A percentile compares a stretch with the other conserved stretches of the same genome.
phyloP scores from a whole-genome alignment of 2,888 invertebrate genomes.

The Phyllotreta cruciferae region DNA sequence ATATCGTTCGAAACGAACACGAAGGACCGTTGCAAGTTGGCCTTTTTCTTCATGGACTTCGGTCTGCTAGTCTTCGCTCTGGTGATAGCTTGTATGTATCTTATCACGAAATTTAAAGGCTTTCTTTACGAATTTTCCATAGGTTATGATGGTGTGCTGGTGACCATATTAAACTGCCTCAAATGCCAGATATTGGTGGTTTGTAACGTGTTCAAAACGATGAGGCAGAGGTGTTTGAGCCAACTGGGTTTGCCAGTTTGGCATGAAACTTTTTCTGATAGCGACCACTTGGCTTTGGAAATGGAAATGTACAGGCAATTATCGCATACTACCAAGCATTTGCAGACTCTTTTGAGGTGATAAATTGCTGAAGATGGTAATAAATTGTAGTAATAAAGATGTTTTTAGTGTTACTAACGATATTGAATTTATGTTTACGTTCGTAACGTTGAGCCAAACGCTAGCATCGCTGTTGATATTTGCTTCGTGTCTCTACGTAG shows the following conservation, averaged over 20 bases:
- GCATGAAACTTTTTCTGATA: slow-evolving; percentile 34
- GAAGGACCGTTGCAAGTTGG: slow-evolving; percentile 35
- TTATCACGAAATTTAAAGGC: neutral
- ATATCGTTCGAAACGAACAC: slow-evolving; percentile 39
- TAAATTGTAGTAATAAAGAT: neutral
- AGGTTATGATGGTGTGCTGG: slow-evolving; percentile 44
- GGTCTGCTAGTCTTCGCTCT: slow-evolving; percentile 37
- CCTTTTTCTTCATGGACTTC: slow-evolving; percentile 41
- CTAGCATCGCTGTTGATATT: slow-evolving; percentile 47
- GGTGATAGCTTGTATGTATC: slow-evolving; percentile 41
- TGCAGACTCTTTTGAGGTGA: slow-evolving; percentile 45
- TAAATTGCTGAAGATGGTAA: neutral
- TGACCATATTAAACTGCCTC: slow-evolving; percentile 42
- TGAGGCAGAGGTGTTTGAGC: slow-evolving; percentile 40
- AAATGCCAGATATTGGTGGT: slow-evolving; percentile 45
- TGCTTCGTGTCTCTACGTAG: slow-evolving; percentile 47
- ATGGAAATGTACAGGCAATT: slow-evolving; percentile 44
- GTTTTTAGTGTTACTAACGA: slow-evolving; percentile 43
- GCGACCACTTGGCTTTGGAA: slow-evolving; percentile 38
- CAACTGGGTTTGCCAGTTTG: slow-evolving; percentile 33
- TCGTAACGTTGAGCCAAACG: slow-evolving; percentile 46
- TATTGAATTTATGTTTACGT: slow-evolving; percentile 46
- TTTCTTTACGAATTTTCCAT: neutral
- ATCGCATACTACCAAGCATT: slow-evolving; percentile 44
- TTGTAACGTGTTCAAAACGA: slow-evolving; percentile 43